These are phyloP conservation scores for Rhinophrynus dorsalis DNA, from an alignment of 2,797 vertebrate genomes.

Conservation along the genomic window DNA sequence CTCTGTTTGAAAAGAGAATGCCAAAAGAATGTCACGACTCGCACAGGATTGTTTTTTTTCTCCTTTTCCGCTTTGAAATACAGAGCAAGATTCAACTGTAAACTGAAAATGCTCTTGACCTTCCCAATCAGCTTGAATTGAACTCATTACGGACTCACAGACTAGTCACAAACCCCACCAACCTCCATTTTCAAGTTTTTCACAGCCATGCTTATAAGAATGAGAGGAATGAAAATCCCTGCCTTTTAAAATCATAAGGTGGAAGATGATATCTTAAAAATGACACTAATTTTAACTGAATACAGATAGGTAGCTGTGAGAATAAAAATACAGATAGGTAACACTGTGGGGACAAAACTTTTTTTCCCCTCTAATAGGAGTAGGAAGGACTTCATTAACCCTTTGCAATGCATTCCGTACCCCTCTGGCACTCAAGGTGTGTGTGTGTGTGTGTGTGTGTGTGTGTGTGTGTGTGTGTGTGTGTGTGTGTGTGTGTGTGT, in stretches of 20 bases:
- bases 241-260: not conserved
- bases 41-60: conserved; percentile 1
- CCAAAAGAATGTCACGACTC: not conserved
- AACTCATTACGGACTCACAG: conserved; percentile 20
- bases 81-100: not conserved
- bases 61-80: not conserved
- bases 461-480: too few relatives aligned
- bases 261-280: too few relatives aligned
- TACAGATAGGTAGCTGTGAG: too few relatives aligned
- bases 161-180: not conserved
- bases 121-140: conserved; percentile 11
- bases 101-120: not conserved
- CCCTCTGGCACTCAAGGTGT: too few relatives aligned
- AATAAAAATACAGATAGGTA: too few relatives aligned
- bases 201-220: not conserved
- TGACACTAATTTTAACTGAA: too few relatives aligned
- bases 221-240: not conserved
- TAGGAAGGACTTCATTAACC: too few relatives aligned
- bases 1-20: conserved; percentile 2
- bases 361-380: too few relatives aligned
- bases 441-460: too few relatives aligned
- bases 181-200: not conserved
- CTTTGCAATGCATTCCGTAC: too few relatives aligned
- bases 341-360: too few relatives aligned
- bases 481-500: too few relatives aligned